Evolutionary conservation across 2,113 vertebrate species (phyloP), one percentile per base, ranked within the genome.

Genomic region (Misgurnus anguillicaudatus): DNA sequence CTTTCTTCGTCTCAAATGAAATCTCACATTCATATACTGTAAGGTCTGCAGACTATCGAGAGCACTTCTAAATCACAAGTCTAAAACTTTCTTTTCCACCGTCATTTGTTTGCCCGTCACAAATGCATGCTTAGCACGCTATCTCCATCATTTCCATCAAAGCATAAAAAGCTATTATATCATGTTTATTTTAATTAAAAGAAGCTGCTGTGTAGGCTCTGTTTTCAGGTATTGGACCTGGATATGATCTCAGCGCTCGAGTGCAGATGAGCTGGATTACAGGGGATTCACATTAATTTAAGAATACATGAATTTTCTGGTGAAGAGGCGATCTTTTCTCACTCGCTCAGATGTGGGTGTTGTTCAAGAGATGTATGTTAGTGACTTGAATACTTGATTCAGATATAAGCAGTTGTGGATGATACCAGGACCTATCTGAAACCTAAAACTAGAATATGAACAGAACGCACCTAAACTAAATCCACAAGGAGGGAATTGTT

Each of bases 271-370:
- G 69, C 60, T 74, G 75, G 73, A 86, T 85, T 75, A 82, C 31
- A 61, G 70, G 16, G 55, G 73, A 73, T 48, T 85, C 76, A 83
- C 83, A 87, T 86, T 84, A 64, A 87, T 89, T 83, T 86, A 83
- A 55, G 75, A 70, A 69, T 79, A 84, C 84, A 68, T 78, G 47
- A 84, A 83, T 85, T 82, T 84, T 87, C 75, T 81, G 80, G 65
- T 55, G 76, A 6, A 47, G 66, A 77, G 67, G 67, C 62, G 63
- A 9, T 71, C 39, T 65, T 76, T 68, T 57, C 24, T 39, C 55
- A 60, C 63, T 77, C 66, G n/a, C 36, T 31, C 45, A 16, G 51
- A 77, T 58, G 38, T 19, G 48, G 61, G 9, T 66, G 17, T n/a
- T 75, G 70, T 69, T 61, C 68, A 79, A 87, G 84, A 19, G 74